Percentiles rank a stretch among this genome's conserved stretches.
phyloP scores from a whole-genome alignment of 2,888 invertebrate species.

The Ormia ochracea region DNA sequence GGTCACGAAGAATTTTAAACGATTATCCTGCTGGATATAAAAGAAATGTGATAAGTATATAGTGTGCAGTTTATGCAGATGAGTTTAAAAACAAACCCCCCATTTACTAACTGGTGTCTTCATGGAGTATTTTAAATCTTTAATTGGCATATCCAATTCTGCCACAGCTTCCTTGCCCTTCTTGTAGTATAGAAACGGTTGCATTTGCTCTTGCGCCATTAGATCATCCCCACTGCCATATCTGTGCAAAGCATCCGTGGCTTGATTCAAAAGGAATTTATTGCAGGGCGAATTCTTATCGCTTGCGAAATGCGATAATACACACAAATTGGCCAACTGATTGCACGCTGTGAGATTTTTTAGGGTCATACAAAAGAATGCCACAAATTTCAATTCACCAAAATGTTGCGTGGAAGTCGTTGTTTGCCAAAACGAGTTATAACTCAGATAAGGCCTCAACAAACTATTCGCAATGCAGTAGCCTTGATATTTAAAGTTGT shows the following conservation, averaged over 20 bases:
- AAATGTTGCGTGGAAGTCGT: constrained; percentile 66
- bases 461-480: constrained; percentile 72
- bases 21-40: constrained; percentile 52
- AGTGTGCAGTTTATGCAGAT: too few species aligned
- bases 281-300: constrained; percentile 78
- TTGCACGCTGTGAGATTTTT: constrained; percentile 80
- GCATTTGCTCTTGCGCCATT: constrained; percentile 65
- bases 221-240: constrained; percentile 72
- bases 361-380: constrained; percentile 75
- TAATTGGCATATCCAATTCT: constrained; percentile 62
- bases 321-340: constrained; percentile 83
- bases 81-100: neutral
- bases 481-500: constrained; percentile 71
- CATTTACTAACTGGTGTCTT: constrained; percentile 12
- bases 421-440: constrained; percentile 71
- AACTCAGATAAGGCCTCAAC: constrained; percentile 71
- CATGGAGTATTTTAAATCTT: constrained; percentile 28
- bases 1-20: constrained; percentile 68
- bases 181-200: constrained; percentile 74
- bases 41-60: neutral
- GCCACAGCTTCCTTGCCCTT: constrained; percentile 69
- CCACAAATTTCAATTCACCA: constrained; percentile 73
- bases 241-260: constrained; percentile 71
- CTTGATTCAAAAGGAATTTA: constrained; percentile 73
- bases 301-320: constrained; percentile 79